Evolutionary conservation across 2,888 invertebrate species (phyloP).

Genomic region (Seira sanloemensis): DNA sequence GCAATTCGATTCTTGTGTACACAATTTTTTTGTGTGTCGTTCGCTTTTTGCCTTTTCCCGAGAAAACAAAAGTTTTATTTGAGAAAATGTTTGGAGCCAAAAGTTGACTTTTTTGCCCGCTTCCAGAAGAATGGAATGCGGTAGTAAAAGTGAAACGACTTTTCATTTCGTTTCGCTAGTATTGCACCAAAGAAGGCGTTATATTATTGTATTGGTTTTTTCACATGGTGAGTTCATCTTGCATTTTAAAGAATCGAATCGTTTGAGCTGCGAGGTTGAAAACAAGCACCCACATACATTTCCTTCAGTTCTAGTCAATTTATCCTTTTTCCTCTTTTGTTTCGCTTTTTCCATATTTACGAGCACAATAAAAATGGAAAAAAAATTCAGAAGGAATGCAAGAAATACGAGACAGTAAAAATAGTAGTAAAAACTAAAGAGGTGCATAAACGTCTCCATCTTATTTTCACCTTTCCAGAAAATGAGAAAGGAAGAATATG

Average conservation of each 20-base stretch:
- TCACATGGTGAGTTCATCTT: background rate
- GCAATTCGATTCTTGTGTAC: background rate
- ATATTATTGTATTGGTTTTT: conserved; percentile 1
- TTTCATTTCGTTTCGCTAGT: no score
- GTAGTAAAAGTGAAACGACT: conserved; percentile 45
- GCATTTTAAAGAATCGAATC: background rate
- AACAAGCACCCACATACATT: background rate
- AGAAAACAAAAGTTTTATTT: conserved; percentile 38
- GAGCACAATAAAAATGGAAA: conserved; percentile 52
- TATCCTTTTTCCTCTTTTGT: conserved; percentile 49
- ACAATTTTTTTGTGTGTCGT: background rate
- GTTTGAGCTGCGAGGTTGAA: no score
- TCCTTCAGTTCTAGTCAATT: conserved; percentile 48
- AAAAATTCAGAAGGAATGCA: conserved; percentile 33
- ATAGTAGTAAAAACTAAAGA: conserved; percentile 30
- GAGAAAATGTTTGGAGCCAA: conserved; percentile 41
- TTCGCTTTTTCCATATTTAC: conserved; percentile 55
- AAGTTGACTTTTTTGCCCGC: conserved; percentile 1
- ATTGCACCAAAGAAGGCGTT: background rate
- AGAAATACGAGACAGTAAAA: conserved; percentile 42
- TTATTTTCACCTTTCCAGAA: conserved; percentile 50
- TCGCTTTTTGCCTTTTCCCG: background rate
- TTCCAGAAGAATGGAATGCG: conserved; percentile 28
- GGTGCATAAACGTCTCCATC: background rate
- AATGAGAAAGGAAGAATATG: conserved; percentile 50